Percentiles rank a stretch among this genome's conserved stretches.
Evolutionary conservation across 2,797 vertebrate species (phyloP).

Genomic region (Tragelaphus oryx): DNA sequence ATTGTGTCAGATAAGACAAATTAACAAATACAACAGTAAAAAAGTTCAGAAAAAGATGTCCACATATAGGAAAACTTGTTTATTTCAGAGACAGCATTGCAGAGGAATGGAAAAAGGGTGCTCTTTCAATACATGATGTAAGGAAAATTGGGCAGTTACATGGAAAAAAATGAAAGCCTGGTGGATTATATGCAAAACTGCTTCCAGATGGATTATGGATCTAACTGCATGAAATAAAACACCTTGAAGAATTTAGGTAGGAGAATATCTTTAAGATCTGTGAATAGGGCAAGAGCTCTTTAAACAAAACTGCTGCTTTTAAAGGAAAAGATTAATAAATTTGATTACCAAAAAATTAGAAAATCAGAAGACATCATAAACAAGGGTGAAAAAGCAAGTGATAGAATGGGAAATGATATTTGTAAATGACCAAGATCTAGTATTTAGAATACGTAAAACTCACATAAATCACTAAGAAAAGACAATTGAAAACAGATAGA

Average conservation of each 20-base stretch:
- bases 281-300: not conserved
- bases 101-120: not conserved
- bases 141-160: not conserved
- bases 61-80: not conserved
- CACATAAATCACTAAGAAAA: not conserved
- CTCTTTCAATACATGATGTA: not conserved
- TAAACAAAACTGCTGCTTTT: not conserved
- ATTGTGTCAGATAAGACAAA: not conserved
- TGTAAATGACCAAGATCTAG: not conserved
- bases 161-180: not conserved
- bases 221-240: not conserved
- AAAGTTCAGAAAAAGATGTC: not conserved
- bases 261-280: not conserved
- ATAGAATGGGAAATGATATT: not conserved
- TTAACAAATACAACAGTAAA: not conserved
- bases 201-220: not conserved
- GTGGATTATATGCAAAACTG: not conserved
- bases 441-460: not conserved
- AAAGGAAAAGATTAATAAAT: not conserved
- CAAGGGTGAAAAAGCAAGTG: not conserved
- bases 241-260: not conserved
- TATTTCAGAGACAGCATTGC: not conserved
- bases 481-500: not conserved
- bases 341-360: not conserved
- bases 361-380: not conserved